These are phyloP conservation scores for Cyrtonyx montezumae DNA, from an alignment of 2,113 vertebrate species.

Conservation along the genomic window DNA sequence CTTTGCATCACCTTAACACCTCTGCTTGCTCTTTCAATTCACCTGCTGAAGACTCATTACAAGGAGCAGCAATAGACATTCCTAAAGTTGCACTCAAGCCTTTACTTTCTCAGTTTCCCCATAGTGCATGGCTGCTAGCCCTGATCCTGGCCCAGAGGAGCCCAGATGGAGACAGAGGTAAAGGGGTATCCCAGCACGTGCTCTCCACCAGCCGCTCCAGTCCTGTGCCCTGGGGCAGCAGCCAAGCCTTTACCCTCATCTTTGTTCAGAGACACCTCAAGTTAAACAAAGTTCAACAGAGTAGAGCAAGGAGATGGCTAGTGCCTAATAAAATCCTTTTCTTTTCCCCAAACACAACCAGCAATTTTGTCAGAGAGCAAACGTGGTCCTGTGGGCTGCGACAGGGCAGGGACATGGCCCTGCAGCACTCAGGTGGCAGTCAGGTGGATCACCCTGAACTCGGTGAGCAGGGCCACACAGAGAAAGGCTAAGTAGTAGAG, in stretches of 20 bases:
- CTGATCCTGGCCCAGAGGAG: background rate
- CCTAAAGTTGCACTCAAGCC: background rate
- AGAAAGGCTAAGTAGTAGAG: slow-evolving; percentile 88
- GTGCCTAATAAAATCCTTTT: background rate
- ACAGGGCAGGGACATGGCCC: background rate
- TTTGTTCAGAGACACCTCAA: background rate
- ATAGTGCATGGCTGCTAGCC: accelerated
- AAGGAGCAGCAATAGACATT: background rate
- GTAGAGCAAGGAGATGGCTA: accelerated
- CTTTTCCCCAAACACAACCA: background rate
- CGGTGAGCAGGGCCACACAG: slow-evolving; percentile 87
- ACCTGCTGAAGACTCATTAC: accelerated
- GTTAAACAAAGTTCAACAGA: background rate
- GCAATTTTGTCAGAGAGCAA: background rate
- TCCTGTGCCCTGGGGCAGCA: background rate
- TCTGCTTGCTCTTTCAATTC: background rate
- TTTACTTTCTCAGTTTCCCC: background rate
- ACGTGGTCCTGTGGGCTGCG: background rate
- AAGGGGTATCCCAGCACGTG: background rate
- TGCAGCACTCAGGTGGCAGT: background rate
- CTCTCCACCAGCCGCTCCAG: background rate
- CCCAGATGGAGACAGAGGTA: accelerated
- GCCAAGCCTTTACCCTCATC: accelerated
- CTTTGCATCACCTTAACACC: background rate
- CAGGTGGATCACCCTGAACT: slow-evolving; percentile 83